Percentiles rank a stretch among this genome's conserved stretches.
phyloP scores from a whole-genome alignment of 2,888 invertebrate species.

The Tenodera sinensis region DNA sequence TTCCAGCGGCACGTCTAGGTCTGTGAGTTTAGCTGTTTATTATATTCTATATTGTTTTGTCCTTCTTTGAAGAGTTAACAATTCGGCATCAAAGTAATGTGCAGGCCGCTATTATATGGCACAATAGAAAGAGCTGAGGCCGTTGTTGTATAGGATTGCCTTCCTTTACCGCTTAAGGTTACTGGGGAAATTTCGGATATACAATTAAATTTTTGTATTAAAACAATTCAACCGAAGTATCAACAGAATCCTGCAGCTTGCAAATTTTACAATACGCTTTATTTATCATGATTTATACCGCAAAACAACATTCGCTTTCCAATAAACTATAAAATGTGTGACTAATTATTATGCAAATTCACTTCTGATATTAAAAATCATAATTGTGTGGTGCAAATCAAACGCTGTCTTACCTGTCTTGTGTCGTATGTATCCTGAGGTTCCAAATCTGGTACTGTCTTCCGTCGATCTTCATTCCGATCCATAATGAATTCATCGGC shows the following conservation, averaged over 20 bases:
- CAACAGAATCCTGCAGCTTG: neutral
- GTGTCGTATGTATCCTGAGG: constrained; percentile 59
- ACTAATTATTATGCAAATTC: neutral
- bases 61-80: no score
- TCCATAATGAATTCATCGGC: constrained; percentile 31
- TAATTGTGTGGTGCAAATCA: neutral
- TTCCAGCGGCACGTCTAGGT: no score
- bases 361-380: neutral
- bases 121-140: no score
- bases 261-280: neutral
- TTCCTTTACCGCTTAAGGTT: no score
- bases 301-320: neutral
- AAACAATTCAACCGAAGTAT: neutral
- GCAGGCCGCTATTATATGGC: no score
- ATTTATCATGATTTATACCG: neutral
- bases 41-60: no score
- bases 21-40: no score
- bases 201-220: no score
- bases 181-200: no score
- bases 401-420: constrained; percentile 55
- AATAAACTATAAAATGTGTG: neutral
- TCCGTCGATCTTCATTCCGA: constrained; percentile 30
- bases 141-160: no score
- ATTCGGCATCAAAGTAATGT: no score
- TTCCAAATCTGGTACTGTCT: constrained; percentile 51